A percentile compares a stretch with the other conserved stretches of the same genome.
Evolutionary conservation across 2,113 vertebrate species (phyloP).

Genomic region (Motacilla alba): DNA sequence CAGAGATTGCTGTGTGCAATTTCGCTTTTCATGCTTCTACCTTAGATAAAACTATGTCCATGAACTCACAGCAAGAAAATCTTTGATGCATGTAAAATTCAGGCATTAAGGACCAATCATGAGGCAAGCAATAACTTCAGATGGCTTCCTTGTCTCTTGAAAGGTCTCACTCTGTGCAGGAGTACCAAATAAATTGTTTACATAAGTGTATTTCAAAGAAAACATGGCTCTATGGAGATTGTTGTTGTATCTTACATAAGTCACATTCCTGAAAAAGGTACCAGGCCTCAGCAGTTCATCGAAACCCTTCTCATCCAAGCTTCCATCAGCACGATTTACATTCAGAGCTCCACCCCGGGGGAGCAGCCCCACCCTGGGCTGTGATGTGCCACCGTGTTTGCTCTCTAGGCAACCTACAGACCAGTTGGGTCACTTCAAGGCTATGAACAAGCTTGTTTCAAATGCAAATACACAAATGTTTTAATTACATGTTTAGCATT

Average conservation of each 20-base stretch:
- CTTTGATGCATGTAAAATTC: constrained; percentile 7
- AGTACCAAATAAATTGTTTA: neutral
- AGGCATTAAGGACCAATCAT: neutral
- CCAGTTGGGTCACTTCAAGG: constrained; percentile 30
- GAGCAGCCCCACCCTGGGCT: neutral
- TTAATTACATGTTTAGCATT: neutral
- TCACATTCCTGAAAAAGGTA: neutral
- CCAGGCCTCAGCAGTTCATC: neutral
- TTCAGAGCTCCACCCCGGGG: neutral
- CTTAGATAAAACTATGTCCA: neutral
- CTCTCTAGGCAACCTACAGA: constrained; percentile 33
- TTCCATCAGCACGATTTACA: neutral
- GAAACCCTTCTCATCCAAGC: neutral
- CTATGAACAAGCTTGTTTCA: neutral
- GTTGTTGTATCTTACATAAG: neutral
- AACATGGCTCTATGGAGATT: neutral
- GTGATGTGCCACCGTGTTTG: neutral
- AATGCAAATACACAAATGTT: neutral
- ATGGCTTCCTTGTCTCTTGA: neutral
- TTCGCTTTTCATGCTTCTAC: neutral
- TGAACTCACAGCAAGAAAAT: neutral
- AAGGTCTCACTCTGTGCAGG: neutral
- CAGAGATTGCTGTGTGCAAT: neutral
- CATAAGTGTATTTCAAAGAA: neutral
- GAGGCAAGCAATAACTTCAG: neutral